A percentile compares a stretch with the other conserved stretches of the same genome.
phyloP scores from a whole-genome alignment of 2,113 vertebrate species.

The Phoxinus phoxinus region DNA sequence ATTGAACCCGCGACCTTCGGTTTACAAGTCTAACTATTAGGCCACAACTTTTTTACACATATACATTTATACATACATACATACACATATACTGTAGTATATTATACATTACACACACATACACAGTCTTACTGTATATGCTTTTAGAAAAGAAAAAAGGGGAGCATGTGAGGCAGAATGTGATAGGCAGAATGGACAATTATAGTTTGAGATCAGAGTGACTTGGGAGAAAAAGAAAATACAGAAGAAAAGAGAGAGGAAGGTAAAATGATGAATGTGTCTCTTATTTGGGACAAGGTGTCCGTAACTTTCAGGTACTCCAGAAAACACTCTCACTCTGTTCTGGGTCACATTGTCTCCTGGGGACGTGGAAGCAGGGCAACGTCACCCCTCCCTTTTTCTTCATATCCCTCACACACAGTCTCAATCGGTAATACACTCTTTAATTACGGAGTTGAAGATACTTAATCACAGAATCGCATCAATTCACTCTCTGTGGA shows the following conservation, averaged over 20 bases:
- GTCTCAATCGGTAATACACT: constrained; percentile 27
- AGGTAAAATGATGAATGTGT: constrained; percentile 51
- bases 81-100: no score
- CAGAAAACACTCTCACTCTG: constrained; percentile 45
- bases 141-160: not conserved
- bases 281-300: constrained; percentile 61
- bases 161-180: not conserved
- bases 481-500: constrained; percentile 15
- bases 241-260: constrained; percentile 2
- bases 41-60: not conserved
- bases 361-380: constrained; percentile 54
- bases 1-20: no score
- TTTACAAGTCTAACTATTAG: no score
- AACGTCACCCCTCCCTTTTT: constrained; percentile 34
- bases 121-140: not conserved
- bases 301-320: constrained; percentile 63
- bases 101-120: not conserved
- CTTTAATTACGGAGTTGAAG: constrained; percentile 54
- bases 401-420: not conserved
- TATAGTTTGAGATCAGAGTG: constrained; percentile 17
- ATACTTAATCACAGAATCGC: constrained; percentile 51
- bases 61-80: not conserved
- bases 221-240: constrained; percentile 10
- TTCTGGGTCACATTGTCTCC: constrained; percentile 60
- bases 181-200: not conserved